Conservation (phyloP, 2,888 invertebrate genomes). For the Melinopterus prodromus region DNA sequence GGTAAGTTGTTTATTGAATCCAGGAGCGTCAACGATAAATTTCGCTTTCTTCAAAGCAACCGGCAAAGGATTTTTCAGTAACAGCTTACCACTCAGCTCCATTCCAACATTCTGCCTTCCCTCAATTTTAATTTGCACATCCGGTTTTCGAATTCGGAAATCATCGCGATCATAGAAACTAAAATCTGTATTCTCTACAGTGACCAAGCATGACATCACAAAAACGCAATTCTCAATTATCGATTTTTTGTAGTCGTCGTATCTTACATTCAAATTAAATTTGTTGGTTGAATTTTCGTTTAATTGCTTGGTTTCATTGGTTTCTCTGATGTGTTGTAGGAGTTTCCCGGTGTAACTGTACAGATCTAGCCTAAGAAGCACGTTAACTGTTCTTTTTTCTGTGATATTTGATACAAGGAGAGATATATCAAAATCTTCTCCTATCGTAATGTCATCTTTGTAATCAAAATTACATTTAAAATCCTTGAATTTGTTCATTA, state of each 20-base stretch:
- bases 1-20: constrained; percentile 74
- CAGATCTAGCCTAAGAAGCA: constrained; percentile 76
- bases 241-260: constrained; percentile 76
- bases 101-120: constrained; percentile 62
- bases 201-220: constrained; percentile 78
- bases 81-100: constrained; percentile 64
- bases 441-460: constrained; percentile 81
- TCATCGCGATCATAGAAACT: constrained; percentile 87
- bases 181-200: constrained; percentile 77
- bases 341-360: constrained; percentile 81
- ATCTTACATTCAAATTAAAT: constrained; percentile 72
- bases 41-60: constrained; percentile 74
- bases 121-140: constrained; percentile 74
- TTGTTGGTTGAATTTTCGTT: constrained; percentile 70
- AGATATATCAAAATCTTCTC: constrained; percentile 76
- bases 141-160: constrained; percentile 83
- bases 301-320: constrained; percentile 67
- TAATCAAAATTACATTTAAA: constrained; percentile 80
- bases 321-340: constrained; percentile 70
- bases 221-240: constrained; percentile 83
- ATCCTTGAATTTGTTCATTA: constrained; percentile 86
- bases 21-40: constrained; percentile 81
- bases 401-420: constrained; percentile 76
- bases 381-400: constrained; percentile 66
- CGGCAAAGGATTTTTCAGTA: constrained; percentile 79